phyloP scores from a whole-genome alignment of 1,140 invertebrate species.

The Gryllus bimaculatus region DNA sequence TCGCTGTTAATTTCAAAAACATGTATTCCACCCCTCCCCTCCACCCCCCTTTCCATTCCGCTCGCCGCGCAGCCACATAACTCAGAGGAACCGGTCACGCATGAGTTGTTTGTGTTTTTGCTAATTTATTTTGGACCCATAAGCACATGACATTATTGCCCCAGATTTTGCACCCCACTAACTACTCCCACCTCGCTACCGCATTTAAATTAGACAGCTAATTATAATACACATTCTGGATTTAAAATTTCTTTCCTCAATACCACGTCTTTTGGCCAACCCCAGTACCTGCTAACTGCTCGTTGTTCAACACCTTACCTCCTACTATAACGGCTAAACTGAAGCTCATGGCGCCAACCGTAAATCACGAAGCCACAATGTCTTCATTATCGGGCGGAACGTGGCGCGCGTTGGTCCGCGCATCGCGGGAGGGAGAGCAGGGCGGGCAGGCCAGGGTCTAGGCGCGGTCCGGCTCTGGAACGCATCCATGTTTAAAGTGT shows the following conservation, averaged over 20 bases:
- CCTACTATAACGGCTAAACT: not conserved
- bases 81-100: not conserved
- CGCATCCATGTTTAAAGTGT: conserved; percentile 8
- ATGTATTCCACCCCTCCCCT: not conserved
- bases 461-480: not conserved
- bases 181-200: not conserved
- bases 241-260: not conserved
- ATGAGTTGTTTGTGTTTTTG: not conserved
- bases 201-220: not conserved
- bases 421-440: not conserved
- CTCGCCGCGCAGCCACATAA: not conserved
- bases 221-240: not conserved
- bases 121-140: not conserved
- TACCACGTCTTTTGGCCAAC: not conserved
- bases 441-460: not conserved
- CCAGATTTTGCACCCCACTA: not conserved
- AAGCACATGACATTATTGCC: not conserved
- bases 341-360: not conserved
- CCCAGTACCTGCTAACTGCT: not conserved
- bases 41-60: not conserved
- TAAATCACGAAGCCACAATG: not conserved
- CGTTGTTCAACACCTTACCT: not conserved
- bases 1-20: not conserved
- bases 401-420: no score
- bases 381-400: not conserved